A percentile compares a stretch with the other conserved stretches of the same genome.
Conservation (phyloP, 1,140 invertebrate genomes). For the Diprion similis region DNA sequence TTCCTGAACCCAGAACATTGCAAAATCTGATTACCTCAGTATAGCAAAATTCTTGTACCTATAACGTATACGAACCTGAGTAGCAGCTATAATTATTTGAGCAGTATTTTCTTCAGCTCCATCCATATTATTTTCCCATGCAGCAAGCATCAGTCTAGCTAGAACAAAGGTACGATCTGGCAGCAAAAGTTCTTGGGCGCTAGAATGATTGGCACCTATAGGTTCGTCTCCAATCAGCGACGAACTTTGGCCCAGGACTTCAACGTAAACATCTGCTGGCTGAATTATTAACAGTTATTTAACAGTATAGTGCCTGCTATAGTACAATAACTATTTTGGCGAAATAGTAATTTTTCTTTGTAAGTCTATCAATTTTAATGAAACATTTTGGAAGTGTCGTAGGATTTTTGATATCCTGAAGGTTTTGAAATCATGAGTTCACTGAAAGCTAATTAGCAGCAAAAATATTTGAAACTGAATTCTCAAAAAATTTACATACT, state of each 20-base stretch:
- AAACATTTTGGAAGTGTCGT: too few relatives aligned
- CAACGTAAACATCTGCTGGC: slow-evolving; percentile 58
- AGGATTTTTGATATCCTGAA: too few relatives aligned
- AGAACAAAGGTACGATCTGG: slow-evolving; percentile 80
- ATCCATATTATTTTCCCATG: slow-evolving; percentile 83
- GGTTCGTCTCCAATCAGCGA: slow-evolving; percentile 58
- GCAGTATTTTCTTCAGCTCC: slow-evolving; percentile 80
- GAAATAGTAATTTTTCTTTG: too few relatives aligned
- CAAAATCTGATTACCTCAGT: too few relatives aligned
- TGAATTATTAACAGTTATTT: slow-evolving; percentile 41
- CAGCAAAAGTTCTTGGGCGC: slow-evolving; percentile 72
- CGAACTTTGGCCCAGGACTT: slow-evolving; percentile 55
- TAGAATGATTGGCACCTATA: slow-evolving; percentile 63
- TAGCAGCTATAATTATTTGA: slow-evolving; percentile 75
- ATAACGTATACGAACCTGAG: slow-evolving; percentile 61
- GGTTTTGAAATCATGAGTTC: too few relatives aligned
- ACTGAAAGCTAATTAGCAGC: too few relatives aligned
- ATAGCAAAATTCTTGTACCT: too few relatives aligned
- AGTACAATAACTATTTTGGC: too few relatives aligned
- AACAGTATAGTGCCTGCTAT: too few relatives aligned
- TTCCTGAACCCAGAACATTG: slow-evolving; percentile 6
- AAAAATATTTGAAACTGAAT: too few relatives aligned
- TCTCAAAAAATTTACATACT: slow-evolving; percentile 41
- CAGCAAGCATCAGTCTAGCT: slow-evolving; percentile 78
- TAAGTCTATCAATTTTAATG: too few relatives aligned